Conservation (phyloP, 1,140 invertebrate species). For the Eumeta japonica region DNA sequence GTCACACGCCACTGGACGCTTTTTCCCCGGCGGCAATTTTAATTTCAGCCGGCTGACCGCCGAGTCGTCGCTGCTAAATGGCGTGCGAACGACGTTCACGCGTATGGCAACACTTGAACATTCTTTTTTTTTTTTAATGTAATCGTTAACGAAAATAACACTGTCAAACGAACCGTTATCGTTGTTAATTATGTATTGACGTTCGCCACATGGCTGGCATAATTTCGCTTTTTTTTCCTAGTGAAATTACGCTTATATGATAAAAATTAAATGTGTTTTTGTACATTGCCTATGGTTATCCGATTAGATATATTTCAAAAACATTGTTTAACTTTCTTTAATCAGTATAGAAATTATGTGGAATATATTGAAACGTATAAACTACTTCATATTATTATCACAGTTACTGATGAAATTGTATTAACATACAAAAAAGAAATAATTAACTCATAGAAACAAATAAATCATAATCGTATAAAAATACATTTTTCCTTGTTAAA, state of each 20-base stretch:
- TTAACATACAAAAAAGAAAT: neutral
- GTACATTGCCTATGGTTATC: too few relatives aligned
- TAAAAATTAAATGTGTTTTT: too few relatives aligned
- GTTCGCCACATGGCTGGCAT: too few relatives aligned
- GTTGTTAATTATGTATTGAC: too few relatives aligned
- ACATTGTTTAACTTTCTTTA: too few relatives aligned
- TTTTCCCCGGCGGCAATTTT: constrained; percentile 45
- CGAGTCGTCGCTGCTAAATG: too few relatives aligned
- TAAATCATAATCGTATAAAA: neutral
- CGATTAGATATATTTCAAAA: too few relatives aligned
- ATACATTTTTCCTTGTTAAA: neutral
- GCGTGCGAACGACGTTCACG: constrained; percentile 23
- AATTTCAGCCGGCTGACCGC: constrained; percentile 45
- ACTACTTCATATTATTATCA: neutral
- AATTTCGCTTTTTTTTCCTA: neutral
- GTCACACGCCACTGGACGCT: constrained; percentile 40
- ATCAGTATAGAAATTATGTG: too few relatives aligned
- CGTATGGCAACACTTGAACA: constrained; percentile 28
- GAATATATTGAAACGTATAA: neutral
- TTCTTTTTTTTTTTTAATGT: neutral
- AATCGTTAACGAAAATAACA: neutral
- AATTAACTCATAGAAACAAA: neutral
- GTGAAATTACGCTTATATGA: too few relatives aligned
- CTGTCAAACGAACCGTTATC: neutral
- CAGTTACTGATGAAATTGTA: neutral